Conservation (phyloP, 1,140 invertebrate species). For the Helicoverpa armigera region DNA sequence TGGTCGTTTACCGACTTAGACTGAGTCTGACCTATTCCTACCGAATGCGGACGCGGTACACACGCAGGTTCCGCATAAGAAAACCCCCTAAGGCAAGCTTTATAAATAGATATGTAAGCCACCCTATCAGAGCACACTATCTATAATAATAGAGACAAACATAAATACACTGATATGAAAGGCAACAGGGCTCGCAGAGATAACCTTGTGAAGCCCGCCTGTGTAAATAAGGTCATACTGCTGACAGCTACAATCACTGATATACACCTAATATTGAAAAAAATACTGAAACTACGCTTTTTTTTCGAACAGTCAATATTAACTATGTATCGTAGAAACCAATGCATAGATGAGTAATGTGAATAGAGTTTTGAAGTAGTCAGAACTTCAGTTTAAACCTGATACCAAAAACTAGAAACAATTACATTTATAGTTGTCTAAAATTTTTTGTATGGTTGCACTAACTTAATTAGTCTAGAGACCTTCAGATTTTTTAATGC, state of each 20-base stretch:
- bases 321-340: background rate
- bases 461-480: background rate
- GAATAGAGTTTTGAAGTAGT: background rate
- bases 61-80: too few relatives aligned
- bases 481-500: background rate
- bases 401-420: background rate
- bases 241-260: conserved; percentile 47
- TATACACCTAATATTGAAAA: conserved; percentile 29
- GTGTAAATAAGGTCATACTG: conserved; percentile 65
- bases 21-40: too few relatives aligned
- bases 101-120: background rate
- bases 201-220: conserved; percentile 62
- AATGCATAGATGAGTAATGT: background rate
- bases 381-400: background rate
- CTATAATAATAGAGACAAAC: conserved; percentile 39
- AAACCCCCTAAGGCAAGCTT: background rate
- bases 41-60: too few relatives aligned
- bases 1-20: too few relatives aligned
- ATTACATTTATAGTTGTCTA: background rate
- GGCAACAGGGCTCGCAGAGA: conserved; percentile 57
- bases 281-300: background rate
- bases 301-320: background rate
- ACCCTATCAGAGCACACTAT: background rate
- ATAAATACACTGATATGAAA: conserved; percentile 59
- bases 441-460: too few relatives aligned